Conservation (phyloP, 1,140 invertebrate species). For the Triops longicaudatus region DNA sequence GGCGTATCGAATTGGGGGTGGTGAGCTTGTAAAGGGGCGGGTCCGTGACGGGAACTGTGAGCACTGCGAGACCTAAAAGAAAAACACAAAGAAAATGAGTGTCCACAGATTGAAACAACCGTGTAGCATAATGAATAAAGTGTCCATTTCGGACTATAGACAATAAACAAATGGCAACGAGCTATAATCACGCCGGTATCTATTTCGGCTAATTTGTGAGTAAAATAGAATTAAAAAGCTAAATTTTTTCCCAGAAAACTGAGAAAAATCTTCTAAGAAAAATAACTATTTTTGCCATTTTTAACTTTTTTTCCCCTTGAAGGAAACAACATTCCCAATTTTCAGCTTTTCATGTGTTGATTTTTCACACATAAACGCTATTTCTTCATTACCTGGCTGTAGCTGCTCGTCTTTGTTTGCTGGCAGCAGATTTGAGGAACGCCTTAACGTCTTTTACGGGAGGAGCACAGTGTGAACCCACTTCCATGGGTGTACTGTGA, state of each 20-base stretch:
- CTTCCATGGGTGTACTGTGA: slow-evolving; percentile 62
- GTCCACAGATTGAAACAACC: slow-evolving; percentile 37
- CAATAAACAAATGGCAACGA: slow-evolving; percentile 37
- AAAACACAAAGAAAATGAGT: slow-evolving; percentile 16
- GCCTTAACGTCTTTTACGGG: slow-evolving; percentile 22
- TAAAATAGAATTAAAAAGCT: no score
- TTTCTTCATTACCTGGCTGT: slow-evolving; percentile 33
- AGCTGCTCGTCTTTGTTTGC: slow-evolving; percentile 27
- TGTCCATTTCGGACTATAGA: slow-evolving; percentile 18
- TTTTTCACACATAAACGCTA: no score
- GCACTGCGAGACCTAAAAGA: slow-evolving; percentile 23
- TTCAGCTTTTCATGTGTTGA: no score
- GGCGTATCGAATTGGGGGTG: slow-evolving; percentile 31
- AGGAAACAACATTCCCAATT: no score
- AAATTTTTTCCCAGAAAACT: no score
- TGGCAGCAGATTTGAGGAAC: slow-evolving; percentile 24
- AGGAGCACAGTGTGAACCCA: slow-evolving; percentile 47
- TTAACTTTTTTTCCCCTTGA: no score
- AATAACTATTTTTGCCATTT: no score
- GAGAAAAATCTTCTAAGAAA: no score
- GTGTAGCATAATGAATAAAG: background rate
- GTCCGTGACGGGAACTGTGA: slow-evolving; percentile 30
- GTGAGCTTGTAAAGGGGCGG: slow-evolving; percentile 30
- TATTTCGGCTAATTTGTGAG: no score
- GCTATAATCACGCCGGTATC: no score